These are phyloP conservation scores for Heterodera schachtii DNA, from an alignment of 1,140 invertebrate genomes.

Conservation along the genomic window DNA sequence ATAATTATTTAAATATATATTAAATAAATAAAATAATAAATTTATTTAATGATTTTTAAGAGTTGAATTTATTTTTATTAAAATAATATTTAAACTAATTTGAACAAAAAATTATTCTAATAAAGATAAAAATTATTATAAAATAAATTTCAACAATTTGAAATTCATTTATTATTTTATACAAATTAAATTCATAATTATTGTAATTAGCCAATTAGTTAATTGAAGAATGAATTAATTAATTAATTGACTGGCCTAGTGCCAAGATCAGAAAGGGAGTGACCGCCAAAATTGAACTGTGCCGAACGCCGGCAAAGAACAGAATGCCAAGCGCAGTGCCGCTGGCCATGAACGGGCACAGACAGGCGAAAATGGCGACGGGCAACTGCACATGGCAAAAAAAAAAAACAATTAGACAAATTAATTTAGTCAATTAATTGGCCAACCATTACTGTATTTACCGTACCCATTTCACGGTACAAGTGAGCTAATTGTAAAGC, in stretches of 20 bases:
- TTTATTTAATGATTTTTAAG: no score
- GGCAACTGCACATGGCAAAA: conserved; percentile 32
- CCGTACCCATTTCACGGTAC: no score
- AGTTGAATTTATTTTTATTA: no score
- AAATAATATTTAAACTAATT: no score
- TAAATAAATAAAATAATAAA: conserved; percentile 5
- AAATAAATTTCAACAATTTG: no score
- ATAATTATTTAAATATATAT: neutral
- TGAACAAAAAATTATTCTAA: no score
- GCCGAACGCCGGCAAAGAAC: conserved; percentile 56
- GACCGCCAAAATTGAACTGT: conserved; percentile 54
- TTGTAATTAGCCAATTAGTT: no score
- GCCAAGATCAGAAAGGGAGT: conserved; percentile 61
- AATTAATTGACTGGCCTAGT: conserved; percentile 39
- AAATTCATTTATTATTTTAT: no score
- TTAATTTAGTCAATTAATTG: neutral
- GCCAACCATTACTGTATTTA: no score
- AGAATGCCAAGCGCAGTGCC: conserved; percentile 55
- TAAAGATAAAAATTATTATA: no score
- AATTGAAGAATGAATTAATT: neutral
- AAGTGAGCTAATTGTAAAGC: no score
- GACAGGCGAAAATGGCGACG: conserved; percentile 48
- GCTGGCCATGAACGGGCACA: conserved; percentile 59
- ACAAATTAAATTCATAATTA: no score
- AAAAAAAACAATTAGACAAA: neutral